Evolutionary conservation across 2,113 vertebrate genomes (phyloP).

Genomic region (Rhodinocichla rosea): DNA sequence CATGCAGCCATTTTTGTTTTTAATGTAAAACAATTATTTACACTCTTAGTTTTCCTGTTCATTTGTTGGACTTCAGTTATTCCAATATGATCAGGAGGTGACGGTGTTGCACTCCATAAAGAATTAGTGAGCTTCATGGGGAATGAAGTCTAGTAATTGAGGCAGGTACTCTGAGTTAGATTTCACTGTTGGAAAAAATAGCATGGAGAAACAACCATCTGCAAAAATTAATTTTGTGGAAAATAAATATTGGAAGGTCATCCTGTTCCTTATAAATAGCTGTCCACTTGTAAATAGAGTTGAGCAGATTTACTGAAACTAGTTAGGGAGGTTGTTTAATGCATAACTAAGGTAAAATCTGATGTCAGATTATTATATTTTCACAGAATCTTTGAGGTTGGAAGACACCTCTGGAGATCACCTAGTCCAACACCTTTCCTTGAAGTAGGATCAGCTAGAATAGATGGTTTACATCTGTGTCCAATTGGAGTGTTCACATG

Average conservation of each 20-base stretch:
- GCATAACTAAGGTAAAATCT: neutral
- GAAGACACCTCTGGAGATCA: neutral
- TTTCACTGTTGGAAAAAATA: neutral
- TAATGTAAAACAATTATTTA: neutral
- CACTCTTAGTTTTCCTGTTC: neutral
- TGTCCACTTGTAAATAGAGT: neutral
- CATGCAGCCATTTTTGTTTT: neutral
- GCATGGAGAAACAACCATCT: accelerated
- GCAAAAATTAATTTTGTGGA: neutral
- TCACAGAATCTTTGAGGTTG: neutral
- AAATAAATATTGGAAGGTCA: neutral
- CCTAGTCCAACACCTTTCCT: neutral
- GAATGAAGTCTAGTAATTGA: neutral
- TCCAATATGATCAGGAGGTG: neutral
- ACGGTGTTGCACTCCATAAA: neutral
- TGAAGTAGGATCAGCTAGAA: neutral
- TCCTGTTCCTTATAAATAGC: neutral
- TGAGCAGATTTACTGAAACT: neutral
- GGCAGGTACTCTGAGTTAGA: neutral
- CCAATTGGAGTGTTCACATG: neutral
- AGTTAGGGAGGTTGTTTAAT: neutral
- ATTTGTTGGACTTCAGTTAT: neutral
- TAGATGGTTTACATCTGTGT: neutral
- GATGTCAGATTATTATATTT: neutral
- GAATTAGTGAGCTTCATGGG: neutral